Evolutionary conservation across 2,888 invertebrate genomes (phyloP).

Genomic region (Nemurella pictetii): DNA sequence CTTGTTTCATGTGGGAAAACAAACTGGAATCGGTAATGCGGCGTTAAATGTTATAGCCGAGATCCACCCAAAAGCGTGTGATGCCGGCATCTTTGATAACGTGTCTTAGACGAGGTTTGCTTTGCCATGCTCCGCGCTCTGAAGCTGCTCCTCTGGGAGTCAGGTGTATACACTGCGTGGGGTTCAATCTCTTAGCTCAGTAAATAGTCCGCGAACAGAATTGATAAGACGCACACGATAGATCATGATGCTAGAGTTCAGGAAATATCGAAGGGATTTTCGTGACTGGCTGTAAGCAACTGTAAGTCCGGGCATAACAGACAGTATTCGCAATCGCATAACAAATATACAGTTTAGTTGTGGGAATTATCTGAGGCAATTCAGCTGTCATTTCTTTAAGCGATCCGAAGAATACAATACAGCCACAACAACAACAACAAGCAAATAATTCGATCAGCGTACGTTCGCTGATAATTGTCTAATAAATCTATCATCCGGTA

Average conservation of each 20-base stretch:
- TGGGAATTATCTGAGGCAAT: not conserved
- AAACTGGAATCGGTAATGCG: conserved; percentile 16
- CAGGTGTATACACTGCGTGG: not conserved
- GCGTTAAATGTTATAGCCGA: not conserved
- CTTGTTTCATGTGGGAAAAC: conserved; percentile 23
- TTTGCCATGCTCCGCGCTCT: not conserved
- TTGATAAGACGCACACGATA: not conserved
- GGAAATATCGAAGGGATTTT: conserved; percentile 3
- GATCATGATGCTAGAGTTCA: not conserved
- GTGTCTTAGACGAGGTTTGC: not conserved
- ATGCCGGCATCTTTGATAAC: not conserved
- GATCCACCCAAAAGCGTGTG: conserved; percentile 9
- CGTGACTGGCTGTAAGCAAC: conserved; percentile 20
- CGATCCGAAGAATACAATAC: not conserved
- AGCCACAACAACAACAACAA: not conserved
- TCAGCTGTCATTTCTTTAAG: not conserved
- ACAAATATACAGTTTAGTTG: not conserved
- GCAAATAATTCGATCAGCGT: too few relatives aligned
- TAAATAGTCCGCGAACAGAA: not conserved
- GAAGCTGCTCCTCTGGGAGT: not conserved
- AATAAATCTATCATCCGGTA: not conserved
- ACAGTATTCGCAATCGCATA: not conserved
- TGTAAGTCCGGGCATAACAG: too few relatives aligned
- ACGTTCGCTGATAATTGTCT: not conserved
- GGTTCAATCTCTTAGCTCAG: not conserved